Base-by-base conservation (phyloP, 2,888 invertebrate species). In the Camponotus fellah region DNA sequence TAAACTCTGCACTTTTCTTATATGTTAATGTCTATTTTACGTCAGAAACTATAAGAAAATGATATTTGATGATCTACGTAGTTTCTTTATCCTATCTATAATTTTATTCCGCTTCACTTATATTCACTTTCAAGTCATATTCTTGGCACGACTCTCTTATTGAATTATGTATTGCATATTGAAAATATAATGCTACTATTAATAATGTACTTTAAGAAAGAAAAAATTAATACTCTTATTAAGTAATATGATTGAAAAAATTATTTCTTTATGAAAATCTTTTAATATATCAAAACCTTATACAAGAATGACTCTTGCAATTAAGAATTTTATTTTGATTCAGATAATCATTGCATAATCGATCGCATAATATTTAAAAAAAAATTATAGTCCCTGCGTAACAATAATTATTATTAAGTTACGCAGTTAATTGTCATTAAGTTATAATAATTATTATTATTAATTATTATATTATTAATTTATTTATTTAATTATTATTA, bases 81-180 rank as follows among this genome's bases (percentile, higher is more conserved):
- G 6, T 26, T 2, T 58, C n/a, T 58, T 43, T 43, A 21, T 2
- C 12, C 58, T 69, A 40, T 43, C 68, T 65, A 12, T 77, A 68
- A 68, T 77, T 77, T 77, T 58, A 77, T 68, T 6, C 43, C 72
- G n/a, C 12, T 40, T 49, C 49, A 40, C 43, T 72, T 62, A 5
- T 12, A 40, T 17, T 37, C 14, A 49, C 34, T 21, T 71, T 8
- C 4, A 2, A 26, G 9, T 62, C 0, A 46, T 75, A 46, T 3
- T 21, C 17, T 76, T 37, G 17, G 26, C 0, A 3, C 3, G 40
- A 72, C 9, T 72, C 17, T 76, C 4, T 76, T 26, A 53, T 43
- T 3, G 17, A 6, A 75, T 74, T 49, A 75, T 5, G 21, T 17
- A 10, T 10, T 37, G 34, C 3, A 9, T 43, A 46, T 3, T 14